phyloP scores from a whole-genome alignment of 2,888 invertebrate genomes.

The Chloromyia formosa region DNA sequence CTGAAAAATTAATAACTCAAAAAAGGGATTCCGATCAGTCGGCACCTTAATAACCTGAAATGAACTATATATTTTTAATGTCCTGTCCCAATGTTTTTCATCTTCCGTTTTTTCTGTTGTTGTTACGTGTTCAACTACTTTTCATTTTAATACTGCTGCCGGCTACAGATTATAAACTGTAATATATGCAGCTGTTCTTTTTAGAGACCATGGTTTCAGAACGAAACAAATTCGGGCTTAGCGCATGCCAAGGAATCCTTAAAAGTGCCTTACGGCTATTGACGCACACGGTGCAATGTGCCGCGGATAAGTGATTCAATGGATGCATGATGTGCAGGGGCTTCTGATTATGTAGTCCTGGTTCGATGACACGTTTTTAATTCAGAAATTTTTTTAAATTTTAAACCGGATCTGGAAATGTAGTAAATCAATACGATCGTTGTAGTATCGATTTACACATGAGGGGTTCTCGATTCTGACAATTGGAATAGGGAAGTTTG shows the following conservation, averaged over 20 bases:
- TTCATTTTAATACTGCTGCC: slow-evolving; percentile 27
- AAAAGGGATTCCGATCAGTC: slow-evolving; percentile 39
- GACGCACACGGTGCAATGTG: slow-evolving; percentile 11
- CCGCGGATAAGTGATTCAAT: background rate
- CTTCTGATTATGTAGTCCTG: slow-evolving; percentile 6
- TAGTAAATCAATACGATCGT: slow-evolving; percentile 42
- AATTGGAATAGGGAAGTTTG: slow-evolving; percentile 17
- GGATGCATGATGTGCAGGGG: slow-evolving; percentile 8
- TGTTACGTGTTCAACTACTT: background rate
- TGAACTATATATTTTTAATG: slow-evolving; percentile 29
- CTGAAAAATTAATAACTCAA: slow-evolving; percentile 31
- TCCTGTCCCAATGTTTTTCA: background rate
- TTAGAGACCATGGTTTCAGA: background rate
- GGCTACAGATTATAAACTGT: slow-evolving; percentile 33
- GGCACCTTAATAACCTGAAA: slow-evolving; percentile 35
- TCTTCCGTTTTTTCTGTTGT: background rate
- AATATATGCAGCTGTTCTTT: slow-evolving; percentile 28
- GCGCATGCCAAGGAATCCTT: slow-evolving; percentile 41
- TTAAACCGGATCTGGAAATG: slow-evolving; percentile 37
- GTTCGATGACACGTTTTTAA: slow-evolving; percentile 29
- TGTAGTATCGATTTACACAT: slow-evolving; percentile 35
- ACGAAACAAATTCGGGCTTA: slow-evolving; percentile 4
- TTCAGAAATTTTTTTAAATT: slow-evolving; percentile 21
- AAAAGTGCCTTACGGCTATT: slow-evolving; percentile 36
- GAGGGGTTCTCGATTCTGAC: background rate